Evolutionary conservation across 2,113 vertebrate species (phyloP), one percentile per base, ranked within the genome.

Genomic region (Aphyosemion australe): DNA sequence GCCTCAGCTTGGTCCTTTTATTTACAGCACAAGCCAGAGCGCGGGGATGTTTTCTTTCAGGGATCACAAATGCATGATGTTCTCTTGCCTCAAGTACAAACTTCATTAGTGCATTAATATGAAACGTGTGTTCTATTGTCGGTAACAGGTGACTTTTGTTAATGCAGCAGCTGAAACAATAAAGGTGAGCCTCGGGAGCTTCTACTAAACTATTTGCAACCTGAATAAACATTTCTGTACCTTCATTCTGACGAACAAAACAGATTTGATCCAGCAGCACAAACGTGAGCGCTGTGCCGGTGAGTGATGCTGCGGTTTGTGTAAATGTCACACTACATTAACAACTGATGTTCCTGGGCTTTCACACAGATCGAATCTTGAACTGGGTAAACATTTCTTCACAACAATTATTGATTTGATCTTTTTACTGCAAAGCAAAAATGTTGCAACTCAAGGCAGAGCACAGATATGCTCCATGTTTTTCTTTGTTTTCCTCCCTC

Each of bases 211-310:
- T n/a, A n/a, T n/a, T n/a, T n/a, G n/a, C n/a, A n/a, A n/a, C n/a
- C n/a, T n/a, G n/a, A n/a, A n/a, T n/a, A n/a, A n/a, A 26, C 26
- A 26, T 88, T 84, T 72, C 37, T 57, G 61, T 82, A 87, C 79
- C 79, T 64, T 91, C 91, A 86, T 70, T 83, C 90, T 62, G 34
- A 58, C 43, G n/a, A n/a, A n/a, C n/a, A 58, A 83, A 77, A 62
- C 82, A 71, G 79, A 62, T 77, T 70, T 74, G 83, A 76, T 82
- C 0, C 62, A 69, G 64, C 57, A 48, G 63, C 10, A 42, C 10
- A 42, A 13, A 42, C 12, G 41, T 42, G 41, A 61, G 47, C 57
- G 64, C 55, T 62, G 59, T 66, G 21, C 58, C 20, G 45, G 26
- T 7, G 8, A 56, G 46, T 56, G 70, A 79, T 77, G 57, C 78